phyloP scores from a whole-genome alignment of 2,888 invertebrate species.

The Eucriotettix oculatus region DNA sequence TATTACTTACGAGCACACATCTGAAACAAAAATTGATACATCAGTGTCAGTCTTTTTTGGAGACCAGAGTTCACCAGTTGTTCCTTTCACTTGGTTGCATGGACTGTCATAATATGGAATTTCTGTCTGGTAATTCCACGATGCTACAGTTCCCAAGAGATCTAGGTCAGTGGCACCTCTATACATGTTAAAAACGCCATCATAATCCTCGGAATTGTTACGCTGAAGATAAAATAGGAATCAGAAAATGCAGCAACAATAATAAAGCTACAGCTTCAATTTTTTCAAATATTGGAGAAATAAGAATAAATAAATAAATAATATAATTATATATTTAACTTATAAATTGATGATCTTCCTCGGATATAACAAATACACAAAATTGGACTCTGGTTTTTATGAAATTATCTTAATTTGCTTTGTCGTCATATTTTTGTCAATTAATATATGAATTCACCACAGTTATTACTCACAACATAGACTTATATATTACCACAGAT shows the following conservation, averaged over 20 bases:
- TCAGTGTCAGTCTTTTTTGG: conserved; percentile 39
- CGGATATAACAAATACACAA: background rate
- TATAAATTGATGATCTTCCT: background rate
- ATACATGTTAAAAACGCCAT: conserved; percentile 60
- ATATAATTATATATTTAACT: background rate
- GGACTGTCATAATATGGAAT: conserved; percentile 31
- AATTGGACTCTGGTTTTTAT: no score
- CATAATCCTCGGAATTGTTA: conserved; percentile 54
- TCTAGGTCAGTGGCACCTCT: conserved; percentile 45
- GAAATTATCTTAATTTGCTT: no score
- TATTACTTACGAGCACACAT: conserved; percentile 44
- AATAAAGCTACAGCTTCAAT: background rate
- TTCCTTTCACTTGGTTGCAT: conserved; percentile 48
- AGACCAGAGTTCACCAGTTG: conserved; percentile 66
- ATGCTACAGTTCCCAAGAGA: conserved; percentile 47
- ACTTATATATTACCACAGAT: no score
- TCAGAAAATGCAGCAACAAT: background rate
- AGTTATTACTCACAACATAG: no score
- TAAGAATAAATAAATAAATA: background rate
- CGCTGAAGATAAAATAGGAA: conserved; percentile 32
- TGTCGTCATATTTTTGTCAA: no score
- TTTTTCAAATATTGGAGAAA: no score
- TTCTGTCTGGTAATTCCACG: conserved; percentile 52
- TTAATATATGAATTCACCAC: no score
- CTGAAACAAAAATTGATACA: conserved; percentile 49